Base-by-base conservation (phyloP, 2,797 vertebrate species). In the Cossypha heuglini region DNA sequence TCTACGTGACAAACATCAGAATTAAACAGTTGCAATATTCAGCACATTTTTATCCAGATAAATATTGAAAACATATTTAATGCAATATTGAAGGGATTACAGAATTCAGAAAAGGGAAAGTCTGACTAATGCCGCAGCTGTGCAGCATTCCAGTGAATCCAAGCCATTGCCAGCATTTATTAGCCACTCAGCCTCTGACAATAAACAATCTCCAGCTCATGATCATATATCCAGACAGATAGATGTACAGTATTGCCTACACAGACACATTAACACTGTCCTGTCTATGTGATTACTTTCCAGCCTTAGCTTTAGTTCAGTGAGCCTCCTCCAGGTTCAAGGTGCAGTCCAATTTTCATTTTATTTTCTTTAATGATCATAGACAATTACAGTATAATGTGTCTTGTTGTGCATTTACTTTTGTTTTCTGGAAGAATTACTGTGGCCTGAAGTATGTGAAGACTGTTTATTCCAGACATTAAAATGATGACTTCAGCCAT, bases 51-150 rank as follows among this genome's bases (percentile, higher is more conserved):
- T 98, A 98, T 98, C 97, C 95, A 98, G 96, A 97, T 95, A 97
- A 97, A 98, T 98, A 98, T 98, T 98, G 97, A 97, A 99, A 98
- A 97, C 98, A 98, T 98, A 98, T 98, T 98, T 97, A 97, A 97
- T 96, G 95, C 97, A 97, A 97, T 97, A 97, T 97, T 97, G 97
- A 97, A 97, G 94, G 97, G 97, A 98, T 98, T 97, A 97, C 87
- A 94, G 96, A 96, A 96, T 97, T 97, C 96, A 90, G 92, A 97
- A 97, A 97, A 97, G 95, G 96, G 97, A 97, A 98, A 97, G 96
- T 98, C 96, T 98, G 97, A 97, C 96, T 97, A 97, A 97, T 88
- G 96, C 88, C 88, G 94, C 97, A 97, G 97, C 97, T 98, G 97
- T 92, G 86, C 80, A 58, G 74, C 96, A 94, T 98, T 97, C 97